Evolutionary conservation across 1,140 invertebrate species (phyloP), one percentile per base, ranked within the genome.

Genomic region (Zaprionus gabonicus): DNA sequence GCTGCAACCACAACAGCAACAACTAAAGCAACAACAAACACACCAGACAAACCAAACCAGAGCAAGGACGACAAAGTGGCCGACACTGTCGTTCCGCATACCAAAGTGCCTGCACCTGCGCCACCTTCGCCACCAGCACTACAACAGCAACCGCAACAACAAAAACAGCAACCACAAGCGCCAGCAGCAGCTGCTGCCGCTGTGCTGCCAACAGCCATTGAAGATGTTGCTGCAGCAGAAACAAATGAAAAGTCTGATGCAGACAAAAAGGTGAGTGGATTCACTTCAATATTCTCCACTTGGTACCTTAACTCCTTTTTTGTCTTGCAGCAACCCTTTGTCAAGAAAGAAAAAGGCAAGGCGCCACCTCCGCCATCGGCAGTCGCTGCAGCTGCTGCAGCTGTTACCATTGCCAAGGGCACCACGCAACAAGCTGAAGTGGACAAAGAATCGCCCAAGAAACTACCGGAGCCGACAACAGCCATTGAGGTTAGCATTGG

Each of bases 331-430:
- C 56, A 88, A 72, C 85, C 80, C 76, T 93, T 93, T 71, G 93
- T 94, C 62, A 95, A 95, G 93, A 95, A 95, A 92, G 95, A 96
- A 76, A 96, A 96, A 91, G 95, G 96, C 51, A 95, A 95, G 63
- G 96, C 96, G 51, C 96, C 95, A 3, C 94, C 94, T 31, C 95
- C 95, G 58, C 95, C 95, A 25, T 84, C 76, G 78, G 41, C 70
- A 28, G 57, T 59, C 4, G 92, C 92, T 51, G 72, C 57, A 23
- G 57, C 49, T 17, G 41, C 46, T 27, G 27, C 34, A 9, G 62
- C 34, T 20, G 49, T 51, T 20, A 31, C n/a, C 17, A 59, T 36
- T 62, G 23, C 64, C 28, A 76, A 72, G 58, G 41, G 34, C 25
- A 57, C 9, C 17, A 41, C 36, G 6, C 17, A 38, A 13, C 34